Base-by-base conservation (phyloP, 2,797 vertebrate species). In the Chrosomus eos region DNA sequence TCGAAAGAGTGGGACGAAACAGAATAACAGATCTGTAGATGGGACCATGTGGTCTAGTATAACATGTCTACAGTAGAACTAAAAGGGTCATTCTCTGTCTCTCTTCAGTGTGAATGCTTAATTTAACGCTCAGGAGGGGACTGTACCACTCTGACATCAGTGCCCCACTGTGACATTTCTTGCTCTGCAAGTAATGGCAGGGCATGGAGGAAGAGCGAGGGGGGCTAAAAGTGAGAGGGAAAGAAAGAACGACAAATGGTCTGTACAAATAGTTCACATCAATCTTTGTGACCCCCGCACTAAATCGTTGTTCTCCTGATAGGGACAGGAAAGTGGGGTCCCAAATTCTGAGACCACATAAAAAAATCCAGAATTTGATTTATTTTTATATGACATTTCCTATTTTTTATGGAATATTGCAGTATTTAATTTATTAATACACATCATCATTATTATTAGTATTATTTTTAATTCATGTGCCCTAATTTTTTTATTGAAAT, bases 61-160 rank as follows among this genome's bases (percentile, higher is more conserved):
- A 77, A 87, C 76, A 90, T 89, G 83, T 80, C 86, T 89, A 87
- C 81, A 88, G 89, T 87, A 82, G 48, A 85, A 89, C 88, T 90
- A 88, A 93, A 91, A 91, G 82, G 89, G 88, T 85, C 85, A 86
- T 86, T 81, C 85, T 89, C 72, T 55, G 67, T 74, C 86, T 78
- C 85, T 87, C 81, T 89, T 89, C 78, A 64, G 87, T 70, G 68
- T 76, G 87, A 86, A 85, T 89, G 86, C 89, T 91, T 86, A 80
- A 90, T 89, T 89, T 83, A 90, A 87, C 80, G 78, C 85, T 83
- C 90, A 86, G 81, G 86, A 89, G 87, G 82, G 86, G 66, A 67
- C 78, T 71, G 53, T 1, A 31, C 73, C 45, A 58, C 82, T 84
- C 51, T 84, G 83, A 87, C 85, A 88, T 72, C 18, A 82, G n/a